Conservation (phyloP, 2,113 vertebrate species). For the cattle (Bos taurus) region ARS-UCD2.0 NC_037356.1:21421501-21422000, state of each 20-base stretch:
- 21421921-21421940: background rate
- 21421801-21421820: background rate
- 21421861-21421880: background rate
- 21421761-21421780: background rate
- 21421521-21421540: too few relatives aligned
- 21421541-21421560: too few relatives aligned
- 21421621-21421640: too few relatives aligned
- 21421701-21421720: fast-evolving
- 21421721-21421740: background rate
- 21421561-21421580: too few relatives aligned
- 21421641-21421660: too few relatives aligned
- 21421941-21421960: background rate
- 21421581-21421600: too few relatives aligned
- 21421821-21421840: conserved; percentile 3
- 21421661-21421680: background rate
- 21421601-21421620: too few relatives aligned
- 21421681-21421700: background rate
- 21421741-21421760: background rate
- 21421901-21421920: background rate
- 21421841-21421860: background rate
- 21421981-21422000: fast-evolving
- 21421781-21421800: background rate
- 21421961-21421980: background rate
- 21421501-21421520: too few relatives aligned
- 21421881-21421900: background rate